Evolutionary conservation across 2,113 vertebrate genomes (phyloP), one percentile per base, ranked within the genome.

Genomic region (Cyrtonyx montezumae): DNA sequence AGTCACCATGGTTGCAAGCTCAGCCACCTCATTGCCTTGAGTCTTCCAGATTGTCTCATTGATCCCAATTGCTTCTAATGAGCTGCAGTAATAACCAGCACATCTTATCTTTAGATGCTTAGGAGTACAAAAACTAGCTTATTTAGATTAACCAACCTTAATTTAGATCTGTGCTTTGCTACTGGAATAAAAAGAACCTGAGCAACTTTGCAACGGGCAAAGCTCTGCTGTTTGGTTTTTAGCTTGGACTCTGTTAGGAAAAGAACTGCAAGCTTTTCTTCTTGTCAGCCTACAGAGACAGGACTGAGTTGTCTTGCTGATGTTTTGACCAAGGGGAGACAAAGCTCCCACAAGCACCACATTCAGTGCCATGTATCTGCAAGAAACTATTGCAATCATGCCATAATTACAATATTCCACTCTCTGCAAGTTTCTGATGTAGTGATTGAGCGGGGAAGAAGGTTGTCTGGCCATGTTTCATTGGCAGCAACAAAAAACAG

Each of bases 311-410:
- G 5, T 53, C 10, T 25, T 28, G 2, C 43, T 51, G 36, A 16
- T 1, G 2, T 45, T 20, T 8, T 36, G 34, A 20, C 40, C 11
- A 6, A 26, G 30, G 73, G 51, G 28, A 73, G 46, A 49, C 37
- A 49, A 26, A 55, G 23, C 14, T 81, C 65, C 68, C 25, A 5
- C 13, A 11, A 11, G 13, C 25, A 16, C 46, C 88, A 13, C 19
- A 42, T 63, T 30, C 28, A 14, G 40, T 1, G 19, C 2, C 9
- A 1, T 2, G 13, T 15, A 4, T 42, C 0, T 1, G 17, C 32
- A 37, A 84, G 46, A 26, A 68, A 5, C 36, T 6, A 7, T 4
- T 15, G 25, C 8, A 4, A 11, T 65, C 61, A 9, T 0, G 3
- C 6, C 18, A 0, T 5, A 8, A 12, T 2, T 17, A 11, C n/a